phyloP scores from a whole-genome alignment of 1,140 invertebrate genomes.

The Achroia grisella region DNA sequence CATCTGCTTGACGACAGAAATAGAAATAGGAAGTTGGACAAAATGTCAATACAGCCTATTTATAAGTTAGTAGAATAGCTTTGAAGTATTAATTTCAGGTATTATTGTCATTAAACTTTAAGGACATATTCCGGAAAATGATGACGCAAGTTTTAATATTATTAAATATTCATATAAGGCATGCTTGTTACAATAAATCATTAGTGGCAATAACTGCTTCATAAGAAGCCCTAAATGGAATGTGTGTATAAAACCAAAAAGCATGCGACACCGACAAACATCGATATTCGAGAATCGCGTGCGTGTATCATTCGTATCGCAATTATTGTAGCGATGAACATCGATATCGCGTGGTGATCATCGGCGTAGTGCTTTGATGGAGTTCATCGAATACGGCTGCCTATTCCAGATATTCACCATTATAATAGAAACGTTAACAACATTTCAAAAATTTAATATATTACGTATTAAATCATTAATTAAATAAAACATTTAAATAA shows the following conservation, averaged over 20 bases:
- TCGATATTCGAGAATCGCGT: constrained; percentile 35
- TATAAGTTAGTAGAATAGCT: too few species aligned
- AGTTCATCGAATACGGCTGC: constrained; percentile 2
- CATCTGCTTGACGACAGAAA: too few species aligned
- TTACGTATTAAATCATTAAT: too few species aligned
- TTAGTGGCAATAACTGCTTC: constrained; percentile 14
- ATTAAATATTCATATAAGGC: constrained; percentile 1
- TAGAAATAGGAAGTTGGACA: too few species aligned
- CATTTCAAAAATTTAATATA: too few species aligned
- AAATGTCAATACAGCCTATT: too few species aligned
- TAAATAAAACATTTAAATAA: too few species aligned
- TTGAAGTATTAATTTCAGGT: too few species aligned
- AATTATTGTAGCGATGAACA: constrained; percentile 60
- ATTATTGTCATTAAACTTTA: too few species aligned
- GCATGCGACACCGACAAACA: constrained; percentile 20
- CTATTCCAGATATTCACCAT: background rate
- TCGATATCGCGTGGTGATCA: constrained; percentile 58
- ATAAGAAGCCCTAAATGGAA: constrained; percentile 30
- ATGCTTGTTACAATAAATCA: constrained; percentile 14
- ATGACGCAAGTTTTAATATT: background rate
- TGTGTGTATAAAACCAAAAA: constrained; percentile 15
- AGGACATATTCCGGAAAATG: too few species aligned
- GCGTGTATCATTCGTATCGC: constrained; percentile 58
- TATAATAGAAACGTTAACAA: too few species aligned
- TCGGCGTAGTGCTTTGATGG: constrained; percentile 25